A percentile compares a stretch with the other conserved stretches of the same genome.
These are phyloP conservation scores for Willisornis vidua DNA, from an alignment of 2,113 vertebrate genomes.

Conservation along the genomic window DNA sequence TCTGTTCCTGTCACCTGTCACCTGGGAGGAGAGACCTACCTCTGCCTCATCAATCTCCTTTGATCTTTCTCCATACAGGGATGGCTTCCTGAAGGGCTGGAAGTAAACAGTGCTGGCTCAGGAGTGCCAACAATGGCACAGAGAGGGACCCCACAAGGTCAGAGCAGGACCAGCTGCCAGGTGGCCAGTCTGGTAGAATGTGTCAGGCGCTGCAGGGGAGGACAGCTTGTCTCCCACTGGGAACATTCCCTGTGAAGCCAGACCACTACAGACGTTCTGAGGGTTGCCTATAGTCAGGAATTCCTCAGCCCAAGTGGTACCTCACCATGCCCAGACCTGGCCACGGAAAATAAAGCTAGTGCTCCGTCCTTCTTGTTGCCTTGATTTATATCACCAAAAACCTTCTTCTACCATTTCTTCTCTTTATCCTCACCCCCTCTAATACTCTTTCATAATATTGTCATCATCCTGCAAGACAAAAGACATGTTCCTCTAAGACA, in stretches of 20 bases:
- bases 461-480: neutral
- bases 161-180: neutral
- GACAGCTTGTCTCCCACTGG: neutral
- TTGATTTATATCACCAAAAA: neutral
- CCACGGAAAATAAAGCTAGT: accelerated
- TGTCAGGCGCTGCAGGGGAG: neutral
- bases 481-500: neutral
- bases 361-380: neutral
- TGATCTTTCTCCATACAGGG: neutral
- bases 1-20: neutral
- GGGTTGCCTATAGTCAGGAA: neutral
- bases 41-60: accelerated
- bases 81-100: neutral
- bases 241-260: neutral
- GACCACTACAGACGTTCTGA: neutral
- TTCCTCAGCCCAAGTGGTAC: neutral
- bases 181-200: neutral
- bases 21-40: neutral
- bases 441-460: neutral
- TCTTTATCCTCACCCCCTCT: neutral
- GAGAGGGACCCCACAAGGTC: neutral
- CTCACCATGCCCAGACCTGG: accelerated
- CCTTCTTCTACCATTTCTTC: neutral
- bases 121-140: accelerated
- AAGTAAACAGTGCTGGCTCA: neutral